These are phyloP conservation scores for Dolichallabes microphthalmus DNA, from an alignment of 2,113 vertebrate genomes.

Conservation along the genomic window DNA sequence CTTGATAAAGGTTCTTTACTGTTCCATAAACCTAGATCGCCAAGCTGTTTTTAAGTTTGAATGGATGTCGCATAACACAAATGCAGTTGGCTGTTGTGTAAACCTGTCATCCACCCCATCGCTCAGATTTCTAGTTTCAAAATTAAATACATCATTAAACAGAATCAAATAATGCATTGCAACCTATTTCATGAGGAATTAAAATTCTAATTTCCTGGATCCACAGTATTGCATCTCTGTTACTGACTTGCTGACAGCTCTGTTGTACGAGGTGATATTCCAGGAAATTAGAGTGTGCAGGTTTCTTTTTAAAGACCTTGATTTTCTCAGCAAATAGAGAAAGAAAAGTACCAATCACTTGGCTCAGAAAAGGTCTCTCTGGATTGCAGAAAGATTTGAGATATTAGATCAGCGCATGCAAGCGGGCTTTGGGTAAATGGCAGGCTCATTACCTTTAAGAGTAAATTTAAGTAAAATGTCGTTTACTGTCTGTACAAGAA, in stretches of 20 bases:
- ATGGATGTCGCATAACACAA: background rate
- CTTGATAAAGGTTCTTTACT: background rate
- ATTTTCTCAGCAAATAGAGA: background rate
- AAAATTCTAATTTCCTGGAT: background rate
- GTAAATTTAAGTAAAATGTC: background rate
- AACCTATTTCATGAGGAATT: background rate
- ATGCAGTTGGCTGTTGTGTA: background rate
- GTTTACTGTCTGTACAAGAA: background rate
- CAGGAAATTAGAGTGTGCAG: background rate
- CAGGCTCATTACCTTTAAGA: background rate
- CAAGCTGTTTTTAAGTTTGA: background rate
- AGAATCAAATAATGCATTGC: background rate
- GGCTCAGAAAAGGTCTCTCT: background rate
- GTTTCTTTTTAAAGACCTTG: background rate
- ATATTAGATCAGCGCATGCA: background rate
- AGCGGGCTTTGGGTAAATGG: background rate
- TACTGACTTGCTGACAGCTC: background rate
- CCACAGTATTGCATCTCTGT: background rate
- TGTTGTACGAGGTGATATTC: background rate
- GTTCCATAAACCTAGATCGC: background rate
- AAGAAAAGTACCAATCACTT: background rate
- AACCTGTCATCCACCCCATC: background rate
- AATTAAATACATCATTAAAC: background rate
- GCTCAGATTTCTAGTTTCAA: background rate
- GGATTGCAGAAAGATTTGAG: background rate